Evolutionary conservation across 2,113 vertebrate genomes (phyloP), one percentile per base, ranked within the genome.

Genomic region (Carassius carassius): DNA sequence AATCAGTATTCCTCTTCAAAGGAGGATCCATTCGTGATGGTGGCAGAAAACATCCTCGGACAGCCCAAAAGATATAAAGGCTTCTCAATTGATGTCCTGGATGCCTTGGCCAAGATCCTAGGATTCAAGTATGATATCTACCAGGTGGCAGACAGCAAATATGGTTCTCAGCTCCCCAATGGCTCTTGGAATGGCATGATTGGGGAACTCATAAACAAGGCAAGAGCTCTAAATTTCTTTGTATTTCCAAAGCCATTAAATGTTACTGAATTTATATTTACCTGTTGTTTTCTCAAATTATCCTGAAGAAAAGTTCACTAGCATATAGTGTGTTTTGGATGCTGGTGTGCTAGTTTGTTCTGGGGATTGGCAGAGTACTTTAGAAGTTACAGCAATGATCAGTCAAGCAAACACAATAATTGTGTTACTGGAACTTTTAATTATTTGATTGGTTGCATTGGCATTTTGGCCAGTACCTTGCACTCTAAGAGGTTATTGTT

Each of bases 21-120:
- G 98, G 98, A 99, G 95, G 98, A 99, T 56, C 98, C 98, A 78
- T 99, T 99, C 62, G 96, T 99, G 87, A 99, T 99, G 98, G 98
- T 99, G 84, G 98, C 97, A 0, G 98, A 99, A 89, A 99, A 99
- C 91, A 99, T 99, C 84, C 95, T 99, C 41, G 98, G 98, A 9
- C 98, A 99, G 90, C 98, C 98, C 0, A 99, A 99, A 88, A 94
- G 96, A 41, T 99, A 99, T 8, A 99, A 99, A 93, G 98, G 98
- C 3, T 99, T 99, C 92, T 99, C 98, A 85, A 96, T 99, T 3
- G 98, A 99, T 19, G 97, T 99, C 29, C 90, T 99, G 77, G 98
- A 99, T 74, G 97, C 97, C 0, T 93, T 99, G 88, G 96, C 97
- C 84, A 98, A 97, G 86, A 95, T 96, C 89, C 92, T 99, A 79